Conservation (phyloP, 92 coral and sea anemone genomes). For the Zoanthus solanderi region DNA sequence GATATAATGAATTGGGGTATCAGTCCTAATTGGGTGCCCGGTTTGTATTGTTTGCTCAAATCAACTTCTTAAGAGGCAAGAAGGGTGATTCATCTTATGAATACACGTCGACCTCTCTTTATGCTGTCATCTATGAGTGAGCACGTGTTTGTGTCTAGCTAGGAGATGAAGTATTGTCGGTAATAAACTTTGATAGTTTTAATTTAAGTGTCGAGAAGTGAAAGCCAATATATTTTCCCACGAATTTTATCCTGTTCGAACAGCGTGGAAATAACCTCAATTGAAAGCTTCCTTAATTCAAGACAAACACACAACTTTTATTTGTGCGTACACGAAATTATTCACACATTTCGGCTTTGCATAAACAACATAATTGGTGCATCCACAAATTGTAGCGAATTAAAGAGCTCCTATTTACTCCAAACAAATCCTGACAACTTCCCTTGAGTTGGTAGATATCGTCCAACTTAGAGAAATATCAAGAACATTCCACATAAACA, state of each 20-base stretch:
- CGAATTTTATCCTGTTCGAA: background rate
- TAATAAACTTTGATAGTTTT: slow-evolving; percentile 28
- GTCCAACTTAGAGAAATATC: slow-evolving; percentile 14
- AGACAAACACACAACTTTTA: slow-evolving; percentile 7
- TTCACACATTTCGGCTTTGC: background rate
- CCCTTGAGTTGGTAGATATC: slow-evolving; percentile 6
- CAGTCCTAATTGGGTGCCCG: slow-evolving; percentile 67
- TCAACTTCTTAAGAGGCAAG: slow-evolving; percentile 61
- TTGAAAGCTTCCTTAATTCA: slow-evolving; percentile 13
- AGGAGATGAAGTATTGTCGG: background rate
- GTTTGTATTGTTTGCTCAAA: slow-evolving; percentile 66
- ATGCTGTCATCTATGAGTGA: slow-evolving; percentile 10
- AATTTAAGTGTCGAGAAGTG: background rate
- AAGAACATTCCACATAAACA: slow-evolving; percentile 6
- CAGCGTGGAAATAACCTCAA: background rate
- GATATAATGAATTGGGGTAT: slow-evolving; percentile 45
- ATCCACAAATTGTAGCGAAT: background rate
- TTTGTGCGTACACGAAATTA: slow-evolving; percentile 26
- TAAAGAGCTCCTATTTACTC: slow-evolving; percentile 26
- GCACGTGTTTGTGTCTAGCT: slow-evolving; percentile 41
- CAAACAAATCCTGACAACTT: slow-evolving; percentile 25
- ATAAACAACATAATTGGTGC: slow-evolving; percentile 74
- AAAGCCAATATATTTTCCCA: slow-evolving; percentile 16
- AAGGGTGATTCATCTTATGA: slow-evolving; percentile 64
- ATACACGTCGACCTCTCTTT: background rate